Base-by-base conservation (phyloP, 2,797 vertebrate genomes). In the Columba guinea region DNA sequence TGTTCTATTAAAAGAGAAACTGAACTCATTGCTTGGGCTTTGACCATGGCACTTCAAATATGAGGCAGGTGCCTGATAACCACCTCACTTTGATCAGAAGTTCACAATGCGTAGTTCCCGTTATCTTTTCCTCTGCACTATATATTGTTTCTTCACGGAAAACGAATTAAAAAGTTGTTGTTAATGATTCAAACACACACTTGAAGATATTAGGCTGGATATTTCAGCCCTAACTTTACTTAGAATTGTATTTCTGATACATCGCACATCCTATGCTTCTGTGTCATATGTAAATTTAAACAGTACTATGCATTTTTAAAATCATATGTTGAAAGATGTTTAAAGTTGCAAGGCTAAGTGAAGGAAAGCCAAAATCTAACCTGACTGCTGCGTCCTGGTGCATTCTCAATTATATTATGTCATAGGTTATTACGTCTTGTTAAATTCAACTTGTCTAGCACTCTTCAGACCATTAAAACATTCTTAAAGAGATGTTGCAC, bases 401-500 rank as follows among this genome's bases (percentile, higher is more conserved):
- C 78, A 80, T 84, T 89, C 84, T 87, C 75, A 89, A 95, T 87
- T 90, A 80, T 90, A 79, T 87, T 91, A 93, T 92, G 89, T 74
- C 93, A 94, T 74, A 91, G 70, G 84, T 96, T 92, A 96, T 96
- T 94, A 84, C 80, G 59, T 84, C 77, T 95, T 79, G 65, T 93
- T 97, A 96, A 95, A 96, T 85, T 68, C 84, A 83, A 94, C 91
- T 90, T 94, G 46, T 77, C 84, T 91, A 83, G 91, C 78, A 78
- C 95, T 89, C 94, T 95, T 75, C 88, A 95, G 81, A 52, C 64
- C 75, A 94, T 92, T 96, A 95, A 87, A 92, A 94, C 75, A 93
- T 95, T 93, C 91, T 94, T 93, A 94, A 92, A 92, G 91, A 95
- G 88, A 90, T 75, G 86, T 80, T 89, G 58, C 84, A 87, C 62